Base-by-base conservation (phyloP, 1,140 invertebrate genomes). In the Trichonephila clavipes region DNA sequence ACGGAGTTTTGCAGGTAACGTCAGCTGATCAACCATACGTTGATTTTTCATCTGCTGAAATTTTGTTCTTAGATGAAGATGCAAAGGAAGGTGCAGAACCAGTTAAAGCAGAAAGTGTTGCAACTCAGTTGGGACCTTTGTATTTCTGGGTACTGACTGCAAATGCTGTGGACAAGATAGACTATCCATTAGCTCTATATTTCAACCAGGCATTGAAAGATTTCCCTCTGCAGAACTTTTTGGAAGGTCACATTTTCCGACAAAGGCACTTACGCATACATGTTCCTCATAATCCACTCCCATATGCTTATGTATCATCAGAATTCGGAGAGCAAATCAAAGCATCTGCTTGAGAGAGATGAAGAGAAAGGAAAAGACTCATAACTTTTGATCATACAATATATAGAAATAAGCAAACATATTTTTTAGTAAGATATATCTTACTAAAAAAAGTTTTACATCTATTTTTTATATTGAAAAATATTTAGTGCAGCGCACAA, bases 121-220 rank as follows among this genome's bases (percentile, higher is more conserved):
- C 95, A 12, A 94, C 91, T 61, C 94, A 95, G 61, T 66, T 95
- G 12, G 94, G 95, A 40, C 94, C 95, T 19, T 58, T 95, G 14
- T 87, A 95, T 24, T 95, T 95, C 85, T 95, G 95, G 95, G 94
- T 95, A 51, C 83, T 95, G 6, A 94, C 95, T 3, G 94, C 94
- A 88, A 94, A 95, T 61, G 93, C 95, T 19, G 94, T 95, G 10
- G 92, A 95, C 59, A 90, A 94, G 81, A 61, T 95, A 21, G 94
- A 95, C 34, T 88, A 89, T 34, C 93, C 94, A 88, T n/a, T 94
- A n/a, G 92, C 92, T 51, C 34, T 90, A 24, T 95, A 94, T 40
- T 88, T 95, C 72, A 95, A 95, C 72, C 82, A 94, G 24, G 94
- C 92, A 14, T 28, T 95, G 12, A 83, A 93, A 61, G 72, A 88